Evolutionary conservation across 2,797 vertebrate species (phyloP).

Genomic region (Tympanoctomys barrerae): DNA sequence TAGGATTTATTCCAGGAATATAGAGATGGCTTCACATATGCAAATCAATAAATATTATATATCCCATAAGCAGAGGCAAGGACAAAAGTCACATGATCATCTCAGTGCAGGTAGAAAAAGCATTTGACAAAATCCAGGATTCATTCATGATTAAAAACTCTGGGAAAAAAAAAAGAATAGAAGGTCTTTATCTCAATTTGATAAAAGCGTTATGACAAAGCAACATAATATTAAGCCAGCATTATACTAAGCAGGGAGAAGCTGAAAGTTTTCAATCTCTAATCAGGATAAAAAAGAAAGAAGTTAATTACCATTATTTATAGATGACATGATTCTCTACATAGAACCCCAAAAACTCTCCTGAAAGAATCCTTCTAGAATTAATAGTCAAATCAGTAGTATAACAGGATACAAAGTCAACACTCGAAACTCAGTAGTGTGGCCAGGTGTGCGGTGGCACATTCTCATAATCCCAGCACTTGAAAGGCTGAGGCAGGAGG

Average conservation of each 20-base stretch:
- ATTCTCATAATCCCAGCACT: neutral
- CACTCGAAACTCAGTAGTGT: neutral
- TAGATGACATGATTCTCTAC: neutral
- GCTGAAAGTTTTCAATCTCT: neutral
- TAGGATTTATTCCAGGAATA: neutral
- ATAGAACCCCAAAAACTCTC: neutral
- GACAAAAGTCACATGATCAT: neutral
- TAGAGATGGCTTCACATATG: neutral
- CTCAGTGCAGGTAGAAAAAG: neutral
- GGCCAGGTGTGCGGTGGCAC: neutral
- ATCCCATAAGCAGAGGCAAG: neutral
- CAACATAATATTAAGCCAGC: neutral
- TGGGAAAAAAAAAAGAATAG: neutral
- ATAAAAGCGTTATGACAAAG: neutral
- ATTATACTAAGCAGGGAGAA: neutral
- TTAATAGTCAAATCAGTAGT: neutral
- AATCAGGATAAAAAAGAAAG: neutral
- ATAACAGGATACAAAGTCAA: neutral
- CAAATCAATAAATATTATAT: neutral
- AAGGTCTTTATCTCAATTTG: neutral
- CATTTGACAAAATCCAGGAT: neutral
- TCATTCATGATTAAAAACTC: neutral
- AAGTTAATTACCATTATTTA: neutral
- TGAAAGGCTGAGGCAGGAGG: neutral
- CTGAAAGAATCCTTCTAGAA: neutral